Evolutionary conservation across 2,888 invertebrate species (phyloP).

Genomic region (Chromoteleia sp.): DNA sequence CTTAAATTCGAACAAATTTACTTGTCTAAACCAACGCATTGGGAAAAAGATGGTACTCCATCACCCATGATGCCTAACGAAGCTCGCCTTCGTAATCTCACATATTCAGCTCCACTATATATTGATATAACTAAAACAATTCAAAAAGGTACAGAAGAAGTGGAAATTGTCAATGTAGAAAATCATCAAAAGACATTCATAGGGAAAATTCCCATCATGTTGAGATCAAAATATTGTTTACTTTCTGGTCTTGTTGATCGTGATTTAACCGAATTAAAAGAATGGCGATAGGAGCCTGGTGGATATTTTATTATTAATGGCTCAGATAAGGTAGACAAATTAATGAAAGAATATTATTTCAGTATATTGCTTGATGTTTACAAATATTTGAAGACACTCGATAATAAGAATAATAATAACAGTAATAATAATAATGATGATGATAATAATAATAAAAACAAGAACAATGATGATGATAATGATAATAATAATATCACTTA

Average conservation of each 20-base stretch:
- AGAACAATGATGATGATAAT: too few relatives aligned
- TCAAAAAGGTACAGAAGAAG: not conserved
- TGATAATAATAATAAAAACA: too few relatives aligned
- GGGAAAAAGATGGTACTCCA: constrained; percentile 99
- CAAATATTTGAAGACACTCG: not conserved
- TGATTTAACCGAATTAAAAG: constrained; percentile 99
- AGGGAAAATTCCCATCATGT: constrained; percentile 99
- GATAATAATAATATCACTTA: too few relatives aligned
- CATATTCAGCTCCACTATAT: constrained; percentile 99
- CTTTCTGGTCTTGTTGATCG: constrained; percentile 97
- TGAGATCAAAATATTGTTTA: constrained; percentile 98
- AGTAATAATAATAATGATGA: too few relatives aligned
- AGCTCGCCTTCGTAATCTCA: constrained; percentile 97
- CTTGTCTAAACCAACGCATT: constrained; percentile 99
- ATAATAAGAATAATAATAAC: too few relatives aligned
- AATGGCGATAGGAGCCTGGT: constrained; percentile 99
- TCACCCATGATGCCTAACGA: constrained; percentile 99
- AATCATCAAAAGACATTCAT: constrained; percentile 89
- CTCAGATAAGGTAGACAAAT: constrained; percentile 98
- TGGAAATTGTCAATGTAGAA: too few relatives aligned
- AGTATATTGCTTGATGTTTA: too few relatives aligned
- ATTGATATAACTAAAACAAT: constrained; percentile 99
- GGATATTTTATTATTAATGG: constrained; percentile 99
- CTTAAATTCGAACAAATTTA: constrained; percentile 99
- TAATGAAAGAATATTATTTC: too few relatives aligned